Evolutionary conservation across 2,797 vertebrate species (phyloP).

Genomic region (Dermochelys coriacea): DNA sequence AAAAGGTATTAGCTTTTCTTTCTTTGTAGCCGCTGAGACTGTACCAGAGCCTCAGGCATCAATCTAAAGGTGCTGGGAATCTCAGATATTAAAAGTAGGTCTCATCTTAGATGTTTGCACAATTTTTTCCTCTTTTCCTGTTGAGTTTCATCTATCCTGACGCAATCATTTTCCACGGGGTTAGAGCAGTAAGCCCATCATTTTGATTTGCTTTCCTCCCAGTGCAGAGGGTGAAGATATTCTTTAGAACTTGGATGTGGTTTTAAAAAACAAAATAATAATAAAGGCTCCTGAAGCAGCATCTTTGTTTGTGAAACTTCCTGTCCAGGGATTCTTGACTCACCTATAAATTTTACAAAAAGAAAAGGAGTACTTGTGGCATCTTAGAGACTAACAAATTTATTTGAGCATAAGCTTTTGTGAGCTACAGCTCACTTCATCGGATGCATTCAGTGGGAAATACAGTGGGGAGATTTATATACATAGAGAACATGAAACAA

Average conservation of each 20-base stretch:
- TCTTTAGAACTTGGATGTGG: not conserved
- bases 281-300: fast-evolving
- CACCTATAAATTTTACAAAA: not conserved
- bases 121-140: not conserved
- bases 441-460: too few species aligned
- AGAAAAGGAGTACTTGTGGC: too few species aligned
- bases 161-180: not conserved
- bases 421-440: too few species aligned
- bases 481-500: too few species aligned
- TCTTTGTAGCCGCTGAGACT: not conserved
- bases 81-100: not conserved
- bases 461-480: too few species aligned
- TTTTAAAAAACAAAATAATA: not conserved
- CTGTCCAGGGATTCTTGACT: not conserved
- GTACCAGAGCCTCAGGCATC: not conserved
- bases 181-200: not conserved
- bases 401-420: too few species aligned
- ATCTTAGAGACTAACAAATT: too few species aligned
- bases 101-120: not conserved
- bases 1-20: not conserved
- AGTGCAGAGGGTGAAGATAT: fast-evolving
- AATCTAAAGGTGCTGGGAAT: not conserved
- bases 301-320: not conserved
- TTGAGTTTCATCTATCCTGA: not conserved
- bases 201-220: not conserved